phyloP scores from a whole-genome alignment of 2,888 invertebrate genomes.

The Lycia hirtaria region DNA sequence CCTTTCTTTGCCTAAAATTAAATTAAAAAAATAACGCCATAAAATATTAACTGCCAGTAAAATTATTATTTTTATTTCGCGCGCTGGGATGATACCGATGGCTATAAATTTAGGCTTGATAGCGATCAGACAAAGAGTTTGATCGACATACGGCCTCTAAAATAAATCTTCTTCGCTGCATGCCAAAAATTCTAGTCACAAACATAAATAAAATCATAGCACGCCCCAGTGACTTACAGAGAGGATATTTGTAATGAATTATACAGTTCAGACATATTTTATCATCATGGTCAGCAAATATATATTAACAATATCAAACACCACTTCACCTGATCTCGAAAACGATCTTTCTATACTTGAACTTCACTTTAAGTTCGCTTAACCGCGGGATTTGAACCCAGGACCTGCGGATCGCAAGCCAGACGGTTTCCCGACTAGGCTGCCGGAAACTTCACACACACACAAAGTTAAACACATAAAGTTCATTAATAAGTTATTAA shows the following conservation, averaged over 20 bases:
- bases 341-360: no score
- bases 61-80: slow-evolving; percentile 8
- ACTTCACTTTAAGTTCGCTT: no score
- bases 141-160: slow-evolving; percentile 43
- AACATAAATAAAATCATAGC: slow-evolving; percentile 32
- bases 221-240: slow-evolving; percentile 17
- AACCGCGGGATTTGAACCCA: no score
- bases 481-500: background rate
- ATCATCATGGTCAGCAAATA: background rate
- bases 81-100: slow-evolving; percentile 8
- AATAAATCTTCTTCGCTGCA: slow-evolving; percentile 32
- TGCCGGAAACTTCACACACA: no score
- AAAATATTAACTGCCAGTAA: slow-evolving; percentile 6
- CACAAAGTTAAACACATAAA: background rate
- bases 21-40: slow-evolving; percentile 4
- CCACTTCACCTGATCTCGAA: no score
- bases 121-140: slow-evolving; percentile 46
- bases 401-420: no score
- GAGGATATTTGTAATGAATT: background rate
- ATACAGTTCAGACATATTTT: background rate
- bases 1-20: slow-evolving; percentile 1
- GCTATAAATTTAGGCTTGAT: slow-evolving; percentile 35
- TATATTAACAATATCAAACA: background rate
- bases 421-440: no score
- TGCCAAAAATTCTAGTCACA: slow-evolving; percentile 33